Conservation (phyloP, 2,797 vertebrate genomes). For the Muraenolepis orangiensis region DNA sequence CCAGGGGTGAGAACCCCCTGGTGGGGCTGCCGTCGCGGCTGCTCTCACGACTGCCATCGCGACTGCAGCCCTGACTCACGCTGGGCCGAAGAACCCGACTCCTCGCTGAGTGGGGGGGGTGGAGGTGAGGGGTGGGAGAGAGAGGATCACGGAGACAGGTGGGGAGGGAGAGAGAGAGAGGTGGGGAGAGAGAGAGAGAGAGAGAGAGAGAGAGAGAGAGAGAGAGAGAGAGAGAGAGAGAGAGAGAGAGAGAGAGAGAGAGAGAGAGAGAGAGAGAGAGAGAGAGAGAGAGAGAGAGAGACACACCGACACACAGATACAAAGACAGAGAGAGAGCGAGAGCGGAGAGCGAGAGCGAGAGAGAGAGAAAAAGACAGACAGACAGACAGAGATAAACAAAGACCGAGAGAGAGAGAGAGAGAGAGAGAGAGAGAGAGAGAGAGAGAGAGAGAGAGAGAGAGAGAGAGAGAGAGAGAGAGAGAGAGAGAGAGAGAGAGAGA, state of each 20-base stretch:
- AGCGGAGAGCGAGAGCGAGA: no score
- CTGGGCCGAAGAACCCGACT: slow-evolving; percentile 98
- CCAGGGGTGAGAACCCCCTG: slow-evolving; percentile 93
- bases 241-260: slow-evolving; percentile 3
- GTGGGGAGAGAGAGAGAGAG: slow-evolving; percentile 17
- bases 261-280: no score
- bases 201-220: slow-evolving; percentile 38
- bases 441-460: background rate
- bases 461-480: slow-evolving; percentile 8
- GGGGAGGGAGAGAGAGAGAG: slow-evolving; percentile 17
- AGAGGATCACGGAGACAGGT: slow-evolving; percentile 5
- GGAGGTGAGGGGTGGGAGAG: background rate
- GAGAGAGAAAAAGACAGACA: no score
- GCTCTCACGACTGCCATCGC: slow-evolving; percentile 99
- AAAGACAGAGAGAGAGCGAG: no score
- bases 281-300: no score
- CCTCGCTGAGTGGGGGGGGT: slow-evolving; percentile 80
- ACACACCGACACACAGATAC: no score
- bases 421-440: slow-evolving; percentile 13
- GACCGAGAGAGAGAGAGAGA: no score
- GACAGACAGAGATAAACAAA: no score
- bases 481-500: background rate
- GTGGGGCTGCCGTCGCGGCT: slow-evolving; percentile 98
- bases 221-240: slow-evolving; percentile 30
- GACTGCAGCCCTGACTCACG: slow-evolving; percentile 99